A percentile compares a stretch with the other conserved stretches of the same genome.
These are phyloP conservation scores for Sitobion miscanthi DNA, from an alignment of 1,140 invertebrate species.

Conservation along the genomic window DNA sequence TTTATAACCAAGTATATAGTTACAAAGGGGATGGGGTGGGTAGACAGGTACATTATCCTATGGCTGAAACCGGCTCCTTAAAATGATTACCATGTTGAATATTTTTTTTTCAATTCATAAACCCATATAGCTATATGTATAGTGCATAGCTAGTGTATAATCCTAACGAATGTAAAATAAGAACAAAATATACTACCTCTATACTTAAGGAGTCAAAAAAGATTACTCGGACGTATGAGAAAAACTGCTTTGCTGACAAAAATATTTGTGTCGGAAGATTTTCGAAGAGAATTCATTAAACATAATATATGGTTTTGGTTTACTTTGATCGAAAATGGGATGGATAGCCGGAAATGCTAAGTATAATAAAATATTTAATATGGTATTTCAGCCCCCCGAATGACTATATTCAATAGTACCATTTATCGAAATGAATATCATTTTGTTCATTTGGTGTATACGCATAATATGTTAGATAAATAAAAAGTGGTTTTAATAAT, in stretches of 20 bases:
- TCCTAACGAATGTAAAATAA: not conserved
- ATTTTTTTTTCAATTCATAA: constrained; percentile 37
- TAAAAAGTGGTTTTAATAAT: not conserved
- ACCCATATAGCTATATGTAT: not conserved
- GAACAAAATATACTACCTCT: constrained; percentile 8
- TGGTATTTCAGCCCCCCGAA: not conserved
- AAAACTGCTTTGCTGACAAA: not conserved
- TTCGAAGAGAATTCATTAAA: not conserved
- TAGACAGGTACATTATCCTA: constrained; percentile 46
- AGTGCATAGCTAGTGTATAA: not conserved
- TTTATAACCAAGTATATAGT: constrained; percentile 39
- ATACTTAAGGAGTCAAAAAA: constrained; percentile 6
- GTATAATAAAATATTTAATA: not conserved
- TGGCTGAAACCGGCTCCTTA: constrained; percentile 24
- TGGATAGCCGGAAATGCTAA: not conserved
- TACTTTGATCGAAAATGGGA: not conserved
- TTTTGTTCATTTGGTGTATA: not conserved
- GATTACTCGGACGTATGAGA: not conserved
- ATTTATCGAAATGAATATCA: not conserved
- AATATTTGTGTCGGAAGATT: not conserved
- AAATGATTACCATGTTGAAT: constrained; percentile 47
- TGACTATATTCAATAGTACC: not conserved
- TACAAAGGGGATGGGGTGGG: not conserved
- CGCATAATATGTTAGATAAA: not conserved
- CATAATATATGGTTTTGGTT: not conserved